Evolutionary conservation across 2,113 vertebrate species (phyloP).

Genomic region (Malurus elegans): DNA sequence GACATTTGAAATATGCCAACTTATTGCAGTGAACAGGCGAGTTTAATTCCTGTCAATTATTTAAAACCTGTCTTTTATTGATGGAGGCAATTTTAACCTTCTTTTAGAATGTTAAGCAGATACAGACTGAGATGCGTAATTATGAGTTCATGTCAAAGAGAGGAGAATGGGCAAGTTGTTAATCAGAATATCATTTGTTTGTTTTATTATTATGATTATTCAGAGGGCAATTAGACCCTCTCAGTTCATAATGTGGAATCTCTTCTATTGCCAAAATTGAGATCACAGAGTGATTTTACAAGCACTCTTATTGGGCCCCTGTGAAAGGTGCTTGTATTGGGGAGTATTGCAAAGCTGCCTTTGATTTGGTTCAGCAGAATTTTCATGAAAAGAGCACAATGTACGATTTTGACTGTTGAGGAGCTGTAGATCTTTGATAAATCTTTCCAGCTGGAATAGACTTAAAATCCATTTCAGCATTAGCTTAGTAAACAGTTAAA

Average conservation of each 20-base stretch:
- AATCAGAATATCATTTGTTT: neutral
- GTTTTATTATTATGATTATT: neutral
- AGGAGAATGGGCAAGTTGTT: neutral
- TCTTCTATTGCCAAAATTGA: neutral
- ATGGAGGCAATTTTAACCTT: neutral
- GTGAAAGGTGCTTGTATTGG: neutral
- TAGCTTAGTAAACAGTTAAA: neutral
- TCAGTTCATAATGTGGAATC: neutral
- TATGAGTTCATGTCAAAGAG: neutral
- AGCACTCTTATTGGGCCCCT: neutral
- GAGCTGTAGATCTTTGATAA: neutral
- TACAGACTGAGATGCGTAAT: neutral
- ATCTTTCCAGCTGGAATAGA: neutral
- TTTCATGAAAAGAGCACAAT: neutral
- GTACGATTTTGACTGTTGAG: neutral
- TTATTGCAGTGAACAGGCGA: neutral
- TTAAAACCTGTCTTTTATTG: neutral
- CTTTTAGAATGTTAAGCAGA: neutral
- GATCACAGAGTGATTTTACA: neutral
- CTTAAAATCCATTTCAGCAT: neutral
- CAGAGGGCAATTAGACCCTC: neutral
- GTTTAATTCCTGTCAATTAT: conserved; percentile 18
- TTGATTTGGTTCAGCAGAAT: neutral
- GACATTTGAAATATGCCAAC: conserved; percentile 28
- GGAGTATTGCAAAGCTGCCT: neutral